Evolutionary conservation across 2,888 invertebrate genomes (phyloP).

Genomic region (Hermaeophaga mercurialis): DNA sequence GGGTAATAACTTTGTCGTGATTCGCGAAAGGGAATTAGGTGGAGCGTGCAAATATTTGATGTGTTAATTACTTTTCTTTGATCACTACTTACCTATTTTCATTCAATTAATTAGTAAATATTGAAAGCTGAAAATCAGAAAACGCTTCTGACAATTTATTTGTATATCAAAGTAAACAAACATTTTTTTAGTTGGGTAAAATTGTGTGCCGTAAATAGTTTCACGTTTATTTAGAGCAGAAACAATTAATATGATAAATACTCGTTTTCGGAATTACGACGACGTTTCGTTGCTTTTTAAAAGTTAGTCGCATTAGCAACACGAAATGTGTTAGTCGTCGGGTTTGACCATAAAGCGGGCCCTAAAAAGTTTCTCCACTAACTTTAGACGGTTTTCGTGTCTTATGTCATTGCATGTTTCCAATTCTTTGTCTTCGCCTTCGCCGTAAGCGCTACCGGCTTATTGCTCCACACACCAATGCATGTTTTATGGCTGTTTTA

Average conservation of each 20-base stretch:
- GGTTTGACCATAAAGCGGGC: slow-evolving; percentile 29
- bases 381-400: slow-evolving; percentile 28
- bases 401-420: slow-evolving; percentile 35
- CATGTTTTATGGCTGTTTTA: slow-evolving; percentile 29
- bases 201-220: no score
- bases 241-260: slow-evolving; percentile 22
- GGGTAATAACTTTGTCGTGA: no score
- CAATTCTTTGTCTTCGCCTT: no score
- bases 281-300: slow-evolving; percentile 4
- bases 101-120: no score
- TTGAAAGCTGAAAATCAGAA: no score
- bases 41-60: no score
- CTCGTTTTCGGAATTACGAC: slow-evolving; percentile 7
- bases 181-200: no score
- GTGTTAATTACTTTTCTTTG: no score
- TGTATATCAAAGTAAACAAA: no score
- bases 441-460: slow-evolving; percentile 19
- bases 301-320: slow-evolving; percentile 22
- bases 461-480: slow-evolving; percentile 25
- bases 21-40: no score
- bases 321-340: slow-evolving; percentile 25
- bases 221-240: slow-evolving; percentile 7
- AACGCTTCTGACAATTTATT: no score
- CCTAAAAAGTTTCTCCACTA: slow-evolving; percentile 23
- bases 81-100: no score